Evolutionary conservation across 2,797 vertebrate genomes (phyloP), one percentile per base, ranked within the genome.

Genomic region (Ptychobarbus kaznakovi): DNA sequence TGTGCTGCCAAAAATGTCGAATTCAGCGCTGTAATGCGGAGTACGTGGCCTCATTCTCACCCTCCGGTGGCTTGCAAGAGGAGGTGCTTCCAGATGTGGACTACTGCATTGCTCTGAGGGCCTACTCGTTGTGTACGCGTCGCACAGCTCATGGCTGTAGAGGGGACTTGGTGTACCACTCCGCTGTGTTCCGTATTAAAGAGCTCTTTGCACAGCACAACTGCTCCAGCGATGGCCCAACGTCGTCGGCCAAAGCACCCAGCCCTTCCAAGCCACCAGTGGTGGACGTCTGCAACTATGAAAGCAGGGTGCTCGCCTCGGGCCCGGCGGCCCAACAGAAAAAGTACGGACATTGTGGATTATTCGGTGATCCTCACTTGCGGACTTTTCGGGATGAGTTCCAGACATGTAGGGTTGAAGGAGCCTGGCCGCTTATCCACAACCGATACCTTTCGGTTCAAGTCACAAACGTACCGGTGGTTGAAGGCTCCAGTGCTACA

Each of bases 381-480:
- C 92, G 96, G 90, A 96, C 96, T 6, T 96, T 97, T 90, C 93
- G 95, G 35, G 94, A 96, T 4, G 95, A 96, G 92, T 97, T 97
- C 92, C 95, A 96, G 93, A 96, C 96, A 20, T 96, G 96, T 90
- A 95, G 96, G 87, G 95, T 96, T 81, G 95, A 96, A 79, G 96
- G 96, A 81, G 96, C 96, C 40, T 96, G 96, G 96, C 95, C 96
- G 11, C 93, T 96, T 80, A 96, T 97, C 1, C 95, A 96, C 80
- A 96, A 96, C 88, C 93, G 92, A 85, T 96, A 94, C 93, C 92
- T 96, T 90, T 96, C 95, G 0, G 96, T 96, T 83, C 96, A 96
- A 93, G 95, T 96, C 92, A 96, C 96, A 89, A 97, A 96, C 2
- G 95, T 97, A 32, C 95, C 95, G 0, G 96, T 96, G 9, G 94